Conservation (phyloP, 2,113 vertebrate species). For the Centropristis striata region DNA sequence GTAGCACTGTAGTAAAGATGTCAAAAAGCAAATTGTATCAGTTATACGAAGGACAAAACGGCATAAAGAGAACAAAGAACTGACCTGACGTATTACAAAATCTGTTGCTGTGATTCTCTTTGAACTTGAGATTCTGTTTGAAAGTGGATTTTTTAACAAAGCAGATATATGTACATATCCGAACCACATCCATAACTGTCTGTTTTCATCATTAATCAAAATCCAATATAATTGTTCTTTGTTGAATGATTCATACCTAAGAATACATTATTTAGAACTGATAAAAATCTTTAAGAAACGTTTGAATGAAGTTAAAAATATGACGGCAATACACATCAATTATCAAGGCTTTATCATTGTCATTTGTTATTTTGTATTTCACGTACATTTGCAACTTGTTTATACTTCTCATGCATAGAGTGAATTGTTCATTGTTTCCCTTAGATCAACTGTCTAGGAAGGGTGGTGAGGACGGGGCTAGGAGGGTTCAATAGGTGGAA, state of each 20-base stretch:
- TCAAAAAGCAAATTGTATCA: slow-evolving; percentile 19
- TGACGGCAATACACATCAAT: neutral
- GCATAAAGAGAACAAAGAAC: slow-evolving; percentile 9
- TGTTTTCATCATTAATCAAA: slow-evolving; percentile 15
- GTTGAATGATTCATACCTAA: neutral
- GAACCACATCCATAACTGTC: neutral
- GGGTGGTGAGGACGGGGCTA: no score
- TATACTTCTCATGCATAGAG: neutral
- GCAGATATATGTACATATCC: neutral
- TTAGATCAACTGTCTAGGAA: no score
- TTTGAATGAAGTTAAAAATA: neutral
- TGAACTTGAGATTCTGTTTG: slow-evolving; percentile 28
- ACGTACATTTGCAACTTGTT: neutral
- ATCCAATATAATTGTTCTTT: neutral
- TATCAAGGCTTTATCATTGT: neutral
- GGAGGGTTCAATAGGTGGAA: no score
- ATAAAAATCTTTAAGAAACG: neutral
- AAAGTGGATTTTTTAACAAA: slow-evolving; percentile 1
- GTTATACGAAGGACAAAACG: slow-evolving; percentile 19
- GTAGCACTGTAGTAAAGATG: slow-evolving; percentile 41
- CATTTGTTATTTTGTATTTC: neutral
- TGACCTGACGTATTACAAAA: neutral
- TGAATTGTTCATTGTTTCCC: no score
- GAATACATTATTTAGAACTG: neutral
- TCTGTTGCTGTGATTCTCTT: neutral